A percentile compares a stretch with the other conserved stretches of the same genome.
Conservation (phyloP, 2,888 invertebrate genomes). For the Drosophila pegasa region DNA sequence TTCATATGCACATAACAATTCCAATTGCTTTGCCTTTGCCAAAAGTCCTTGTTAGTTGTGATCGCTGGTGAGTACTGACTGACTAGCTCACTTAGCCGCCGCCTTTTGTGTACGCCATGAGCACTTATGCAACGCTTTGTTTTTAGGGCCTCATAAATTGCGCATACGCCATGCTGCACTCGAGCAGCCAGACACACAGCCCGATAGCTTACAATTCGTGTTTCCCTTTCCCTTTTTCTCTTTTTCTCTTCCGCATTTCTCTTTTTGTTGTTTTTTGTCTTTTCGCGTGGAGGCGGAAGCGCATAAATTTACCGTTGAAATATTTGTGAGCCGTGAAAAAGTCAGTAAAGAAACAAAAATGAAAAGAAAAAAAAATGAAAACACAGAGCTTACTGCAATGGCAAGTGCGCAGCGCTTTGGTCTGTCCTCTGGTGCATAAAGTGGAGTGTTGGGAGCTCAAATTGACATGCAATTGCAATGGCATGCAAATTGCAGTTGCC, state of each 20-base stretch:
- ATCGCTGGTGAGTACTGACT: slow-evolving; percentile 6
- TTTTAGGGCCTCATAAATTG: slow-evolving; percentile 71
- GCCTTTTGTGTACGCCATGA: slow-evolving; percentile 19
- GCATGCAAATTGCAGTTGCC: slow-evolving; percentile 63
- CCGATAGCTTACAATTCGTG: slow-evolving; percentile 29
- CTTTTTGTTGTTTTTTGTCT: slow-evolving; percentile 1
- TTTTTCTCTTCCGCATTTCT: background rate
- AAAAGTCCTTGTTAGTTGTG: background rate
- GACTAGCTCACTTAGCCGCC: slow-evolving; percentile 43
- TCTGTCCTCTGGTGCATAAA: slow-evolving; percentile 17
- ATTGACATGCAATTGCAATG: slow-evolving; percentile 66
- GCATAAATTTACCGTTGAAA: slow-evolving; percentile 70
- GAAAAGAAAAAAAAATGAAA: slow-evolving; percentile 19
- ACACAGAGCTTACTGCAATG: slow-evolving; percentile 39
- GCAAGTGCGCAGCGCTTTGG: slow-evolving; percentile 40
- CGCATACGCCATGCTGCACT: slow-evolving; percentile 69
- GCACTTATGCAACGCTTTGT: slow-evolving; percentile 62
- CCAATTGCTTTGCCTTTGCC: background rate
- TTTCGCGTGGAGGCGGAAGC: slow-evolving; percentile 37
- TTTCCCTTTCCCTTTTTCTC: background rate
- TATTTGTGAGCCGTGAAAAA: slow-evolving; percentile 70
- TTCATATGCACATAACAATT: too few relatives aligned
- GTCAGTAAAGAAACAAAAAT: slow-evolving; percentile 14
- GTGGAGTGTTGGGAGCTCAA: slow-evolving; percentile 31
- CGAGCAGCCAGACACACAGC: slow-evolving; percentile 1